Conservation (phyloP, 2,113 vertebrate species). For the Lutjanus erythropterus region DNA sequence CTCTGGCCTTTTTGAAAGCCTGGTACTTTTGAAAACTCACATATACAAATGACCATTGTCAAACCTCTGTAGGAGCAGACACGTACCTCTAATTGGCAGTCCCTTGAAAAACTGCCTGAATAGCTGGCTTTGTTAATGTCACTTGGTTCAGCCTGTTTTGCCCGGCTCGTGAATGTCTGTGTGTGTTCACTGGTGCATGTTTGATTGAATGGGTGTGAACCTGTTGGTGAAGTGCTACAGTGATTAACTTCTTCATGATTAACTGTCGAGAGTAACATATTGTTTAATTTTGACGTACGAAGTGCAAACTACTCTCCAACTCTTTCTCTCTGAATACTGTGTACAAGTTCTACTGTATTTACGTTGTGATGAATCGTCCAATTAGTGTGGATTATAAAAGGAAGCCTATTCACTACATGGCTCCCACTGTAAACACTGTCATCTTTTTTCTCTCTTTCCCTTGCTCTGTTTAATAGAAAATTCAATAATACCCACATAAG, state of each 20-base stretch:
- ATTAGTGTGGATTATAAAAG: constrained; percentile 34
- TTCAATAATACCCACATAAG: constrained; percentile 20
- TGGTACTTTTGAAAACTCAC: not conserved
- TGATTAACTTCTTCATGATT: constrained; percentile 53
- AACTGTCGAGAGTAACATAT: constrained; percentile 14
- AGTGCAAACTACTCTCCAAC: constrained; percentile 7
- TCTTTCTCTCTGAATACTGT: constrained; percentile 17
- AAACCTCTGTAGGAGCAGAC: not conserved
- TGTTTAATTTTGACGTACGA: constrained; percentile 13
- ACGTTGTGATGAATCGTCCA: constrained; percentile 55
- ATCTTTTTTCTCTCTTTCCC: constrained; percentile 10
- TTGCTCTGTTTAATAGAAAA: constrained; percentile 25
- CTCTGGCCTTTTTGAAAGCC: not conserved
- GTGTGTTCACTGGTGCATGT: constrained; percentile 14
- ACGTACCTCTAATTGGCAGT: not conserved
- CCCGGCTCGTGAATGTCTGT: not conserved
- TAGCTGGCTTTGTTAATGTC: constrained; percentile 11
- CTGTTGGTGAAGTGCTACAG: constrained; percentile 12
- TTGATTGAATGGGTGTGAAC: constrained; percentile 32
- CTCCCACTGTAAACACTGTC: constrained; percentile 18
- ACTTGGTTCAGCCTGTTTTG: constrained; percentile 9
- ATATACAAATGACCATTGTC: not conserved
- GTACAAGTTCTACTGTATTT: constrained; percentile 41
- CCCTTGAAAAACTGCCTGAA: not conserved
- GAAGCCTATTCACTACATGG: not conserved